A percentile compares a stretch with the other conserved stretches of the same genome.
Conservation (phyloP, 1,140 invertebrate species). For the Patella vulgata region DNA sequence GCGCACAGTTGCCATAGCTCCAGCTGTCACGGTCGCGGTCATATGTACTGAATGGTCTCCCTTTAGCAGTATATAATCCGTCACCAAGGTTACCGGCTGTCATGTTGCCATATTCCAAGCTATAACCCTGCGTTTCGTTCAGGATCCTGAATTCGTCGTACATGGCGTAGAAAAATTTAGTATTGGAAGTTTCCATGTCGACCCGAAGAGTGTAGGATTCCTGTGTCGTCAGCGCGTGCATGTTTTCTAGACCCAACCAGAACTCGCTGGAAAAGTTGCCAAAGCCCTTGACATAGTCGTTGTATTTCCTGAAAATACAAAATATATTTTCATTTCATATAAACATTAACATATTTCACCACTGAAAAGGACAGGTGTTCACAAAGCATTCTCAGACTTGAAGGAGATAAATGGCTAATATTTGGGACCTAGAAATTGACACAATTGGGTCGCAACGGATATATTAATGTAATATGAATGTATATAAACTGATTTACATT, state of each 20-base stretch:
- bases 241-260: slow-evolving; percentile 65
- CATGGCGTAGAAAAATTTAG: slow-evolving; percentile 21
- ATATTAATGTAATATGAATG: too few relatives aligned
- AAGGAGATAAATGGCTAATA: too few relatives aligned
- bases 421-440: too few relatives aligned
- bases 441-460: too few relatives aligned
- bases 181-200: slow-evolving; percentile 11
- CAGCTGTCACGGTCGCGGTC: slow-evolving; percentile 20
- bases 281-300: slow-evolving; percentile 92
- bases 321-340: background rate
- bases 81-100: slow-evolving; percentile 13
- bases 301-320: slow-evolving; percentile 77
- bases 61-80: slow-evolving; percentile 1
- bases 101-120: slow-evolving; percentile 12
- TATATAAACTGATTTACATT: too few relatives aligned
- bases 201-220: slow-evolving; percentile 19
- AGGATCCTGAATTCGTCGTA: slow-evolving; percentile 9
- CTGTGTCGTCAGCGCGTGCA: slow-evolving; percentile 42
- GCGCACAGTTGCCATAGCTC: slow-evolving; percentile 18
- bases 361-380: background rate
- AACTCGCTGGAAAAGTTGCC: slow-evolving; percentile 75
- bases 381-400: too few relatives aligned
- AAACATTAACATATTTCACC: background rate
- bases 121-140: slow-evolving; percentile 7
- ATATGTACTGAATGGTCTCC: slow-evolving; percentile 2